Evolutionary conservation across 2,888 invertebrate genomes (phyloP), one percentile per base, ranked within the genome.

Genomic region (Prenolepis imparis): DNA sequence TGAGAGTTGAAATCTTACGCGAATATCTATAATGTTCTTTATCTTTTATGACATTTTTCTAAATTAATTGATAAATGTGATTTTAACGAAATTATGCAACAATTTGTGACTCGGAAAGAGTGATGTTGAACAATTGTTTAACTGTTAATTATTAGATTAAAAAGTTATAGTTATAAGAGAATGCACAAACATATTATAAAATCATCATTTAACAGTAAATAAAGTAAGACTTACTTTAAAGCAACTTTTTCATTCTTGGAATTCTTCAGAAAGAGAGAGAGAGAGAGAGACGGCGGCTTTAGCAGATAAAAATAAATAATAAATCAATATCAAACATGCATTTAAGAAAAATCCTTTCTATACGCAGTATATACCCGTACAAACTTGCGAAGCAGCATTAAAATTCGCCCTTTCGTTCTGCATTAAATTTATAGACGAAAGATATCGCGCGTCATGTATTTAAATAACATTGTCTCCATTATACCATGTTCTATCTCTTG

Each of bases 261-360:
- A 44, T 67, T 24, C 24, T 67, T 41, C 18, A 24, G 18, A 24
- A 41, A 67, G 24, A 67, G n/a, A 52, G 52, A 52, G 24, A 24
- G 41, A 67, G 41, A 67, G n/a, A 52, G 52, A 52, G n/a, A 52
- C 8, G 8, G 41, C 66, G 11, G 41, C 66, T 67, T 67, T 67
- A 41, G 24, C 18, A 24, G 66, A 67, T 67, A 67, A 67, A 67
- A 67, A 67, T 67, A 67, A 67, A 67, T 67, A 21, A 41, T 67
- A 67, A 67, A 67, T 67, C 66, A 41, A 67, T 67, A 67, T 24
- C 66, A 66, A 66, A 66, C 39, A 41, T 66, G 44, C 66, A 67
- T 67, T 39, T 24, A 44, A 67, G 41, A 67, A 67, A 52, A 67
- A 41, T 67, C 15, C 18, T 44, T 44, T 67, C 41, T 24, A 24